phyloP scores from a whole-genome alignment of 2,888 invertebrate genomes.

The Xanthorhoe spadicearia region DNA sequence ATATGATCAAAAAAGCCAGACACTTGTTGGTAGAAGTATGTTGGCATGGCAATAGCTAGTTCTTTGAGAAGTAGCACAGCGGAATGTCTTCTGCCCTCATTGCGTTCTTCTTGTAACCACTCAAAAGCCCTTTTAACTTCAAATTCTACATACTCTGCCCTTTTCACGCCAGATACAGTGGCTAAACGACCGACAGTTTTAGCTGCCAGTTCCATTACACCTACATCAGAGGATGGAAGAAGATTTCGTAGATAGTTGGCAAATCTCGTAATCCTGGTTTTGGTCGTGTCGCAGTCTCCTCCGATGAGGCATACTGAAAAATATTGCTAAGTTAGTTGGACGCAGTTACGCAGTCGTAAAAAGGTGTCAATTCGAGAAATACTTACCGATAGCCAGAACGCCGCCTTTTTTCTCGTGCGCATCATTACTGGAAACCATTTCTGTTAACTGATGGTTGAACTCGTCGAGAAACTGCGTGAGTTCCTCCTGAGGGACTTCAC shows the following conservation, averaged over 20 bases:
- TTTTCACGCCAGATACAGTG: slow-evolving; percentile 95
- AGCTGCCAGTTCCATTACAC: slow-evolving; percentile 98
- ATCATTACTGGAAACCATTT: slow-evolving; percentile 97
- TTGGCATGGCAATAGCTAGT: slow-evolving; percentile 97
- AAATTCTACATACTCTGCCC: slow-evolving; percentile 98
- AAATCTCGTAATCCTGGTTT: slow-evolving; percentile 95
- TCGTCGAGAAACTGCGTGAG: slow-evolving; percentile 96
- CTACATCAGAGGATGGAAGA: slow-evolving; percentile 94
- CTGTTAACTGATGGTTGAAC: slow-evolving; percentile 97
- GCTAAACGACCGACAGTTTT: slow-evolving; percentile 97
- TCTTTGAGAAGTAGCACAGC: slow-evolving; percentile 97
- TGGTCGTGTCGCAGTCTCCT: slow-evolving; percentile 96
- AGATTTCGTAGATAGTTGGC: slow-evolving; percentile 96
- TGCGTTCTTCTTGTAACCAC: slow-evolving; percentile 95
- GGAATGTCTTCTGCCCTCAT: slow-evolving; percentile 96
- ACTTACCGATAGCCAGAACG: slow-evolving; percentile 94
- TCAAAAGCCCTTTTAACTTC: slow-evolving; percentile 98
- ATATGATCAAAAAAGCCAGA: slow-evolving; percentile 97
- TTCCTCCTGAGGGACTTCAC: slow-evolving; percentile 96
- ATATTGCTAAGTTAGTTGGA: slow-evolving; percentile 6
- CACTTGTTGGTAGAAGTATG: slow-evolving; percentile 98
- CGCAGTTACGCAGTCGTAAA: background rate
- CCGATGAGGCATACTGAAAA: slow-evolving; percentile 94
- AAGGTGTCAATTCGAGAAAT: background rate
- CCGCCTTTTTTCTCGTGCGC: slow-evolving; percentile 98